phyloP scores from a whole-genome alignment of 1,140 invertebrate species.

The Orius laevigatus region DNA sequence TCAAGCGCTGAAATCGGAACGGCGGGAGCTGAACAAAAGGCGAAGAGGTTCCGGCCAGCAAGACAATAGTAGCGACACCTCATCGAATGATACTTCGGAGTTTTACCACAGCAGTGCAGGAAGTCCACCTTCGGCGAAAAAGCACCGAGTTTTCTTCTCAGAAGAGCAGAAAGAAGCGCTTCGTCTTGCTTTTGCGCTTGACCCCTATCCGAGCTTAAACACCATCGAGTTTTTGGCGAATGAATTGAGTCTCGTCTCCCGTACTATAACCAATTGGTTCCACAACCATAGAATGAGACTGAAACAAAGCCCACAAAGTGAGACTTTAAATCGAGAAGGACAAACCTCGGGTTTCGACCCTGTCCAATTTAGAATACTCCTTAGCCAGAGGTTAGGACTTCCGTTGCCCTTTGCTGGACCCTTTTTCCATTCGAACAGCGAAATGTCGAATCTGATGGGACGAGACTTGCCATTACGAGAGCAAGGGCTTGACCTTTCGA shows the following conservation, averaged over 20 bases:
- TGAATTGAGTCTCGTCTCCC: conserved; percentile 78
- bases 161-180: conserved; percentile 97
- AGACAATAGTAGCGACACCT: conserved; percentile 71
- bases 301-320: conserved; percentile 72
- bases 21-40: conserved; percentile 75
- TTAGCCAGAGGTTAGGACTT: conserved; percentile 59
- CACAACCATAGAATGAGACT: conserved; percentile 97
- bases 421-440: conserved; percentile 54
- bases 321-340: conserved; percentile 28
- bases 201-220: conserved; percentile 88
- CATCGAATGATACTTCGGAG: conserved; percentile 73
- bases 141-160: conserved; percentile 72
- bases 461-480: conserved; percentile 40
- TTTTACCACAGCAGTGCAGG: conserved; percentile 60
- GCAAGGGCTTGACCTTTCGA: conserved; percentile 62
- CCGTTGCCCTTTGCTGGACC: conserved; percentile 51
- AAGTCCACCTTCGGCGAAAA: conserved; percentile 61
- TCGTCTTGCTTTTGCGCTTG: conserved; percentile 78
- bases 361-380: conserved; percentile 69
- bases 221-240: conserved; percentile 89
- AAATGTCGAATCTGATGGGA: conserved; percentile 50
- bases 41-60: conserved; percentile 34
- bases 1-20: conserved; percentile 72
- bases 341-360: conserved; percentile 51
- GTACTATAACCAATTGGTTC: conserved; percentile 99